Conservation (phyloP, 2,113 vertebrate genomes). For the Camelus dromedarius region DNA sequence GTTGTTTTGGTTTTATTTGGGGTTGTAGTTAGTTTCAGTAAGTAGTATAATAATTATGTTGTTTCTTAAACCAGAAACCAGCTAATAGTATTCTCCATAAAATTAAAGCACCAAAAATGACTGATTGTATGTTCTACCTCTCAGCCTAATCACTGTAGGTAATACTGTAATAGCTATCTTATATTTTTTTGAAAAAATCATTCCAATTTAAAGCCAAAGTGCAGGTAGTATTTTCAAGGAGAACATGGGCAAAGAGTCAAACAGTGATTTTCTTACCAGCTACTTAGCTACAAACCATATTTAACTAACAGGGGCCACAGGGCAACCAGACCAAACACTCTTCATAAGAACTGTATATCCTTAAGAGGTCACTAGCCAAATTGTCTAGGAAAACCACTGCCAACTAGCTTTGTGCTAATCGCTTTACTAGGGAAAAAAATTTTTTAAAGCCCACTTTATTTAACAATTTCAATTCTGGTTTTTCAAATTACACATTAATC, state of each 20-base stretch:
- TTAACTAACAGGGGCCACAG: constrained; percentile 1
- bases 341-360: background rate
- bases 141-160: background rate
- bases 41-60: background rate
- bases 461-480: constrained; percentile 53
- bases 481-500: constrained; percentile 55
- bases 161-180: background rate
- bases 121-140: constrained; percentile 9
- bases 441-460: background rate
- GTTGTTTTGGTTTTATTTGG: background rate
- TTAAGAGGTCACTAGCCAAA: background rate
- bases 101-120: constrained; percentile 37
- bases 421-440: constrained; percentile 4
- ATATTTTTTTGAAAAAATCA: background rate
- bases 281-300: constrained; percentile 17
- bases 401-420: background rate
- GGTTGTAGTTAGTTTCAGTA: background rate
- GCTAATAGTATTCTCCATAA: background rate
- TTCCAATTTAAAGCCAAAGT: constrained; percentile 1
- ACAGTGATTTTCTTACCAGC: background rate
- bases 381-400: background rate
- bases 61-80: constrained; percentile 57
- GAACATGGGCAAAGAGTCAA: background rate
- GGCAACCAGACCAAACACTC: background rate
- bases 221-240: background rate